phyloP scores from a whole-genome alignment of 2,113 vertebrate genomes.

The Hippocampus comes region DNA sequence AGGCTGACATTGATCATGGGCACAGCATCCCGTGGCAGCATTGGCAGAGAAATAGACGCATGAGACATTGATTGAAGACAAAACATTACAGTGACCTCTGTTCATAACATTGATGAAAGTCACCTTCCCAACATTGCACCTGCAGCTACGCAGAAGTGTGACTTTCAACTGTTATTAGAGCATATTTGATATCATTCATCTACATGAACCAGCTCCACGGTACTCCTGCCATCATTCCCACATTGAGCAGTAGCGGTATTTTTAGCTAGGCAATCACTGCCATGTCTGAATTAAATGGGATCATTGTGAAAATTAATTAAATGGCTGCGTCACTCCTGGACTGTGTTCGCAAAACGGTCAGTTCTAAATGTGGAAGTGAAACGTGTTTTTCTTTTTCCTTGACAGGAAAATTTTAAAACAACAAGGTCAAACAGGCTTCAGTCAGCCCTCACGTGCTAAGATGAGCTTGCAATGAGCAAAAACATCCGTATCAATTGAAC shows the following conservation, averaged over 20 bases:
- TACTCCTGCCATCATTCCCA: conserved; percentile 23
- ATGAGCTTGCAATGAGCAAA: neutral
- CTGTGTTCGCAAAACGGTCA: conserved; percentile 45
- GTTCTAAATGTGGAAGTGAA: conserved; percentile 53
- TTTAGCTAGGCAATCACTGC: conserved; percentile 51
- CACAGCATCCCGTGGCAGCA: neutral
- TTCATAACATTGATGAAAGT: conserved; percentile 19
- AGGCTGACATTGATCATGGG: conserved; percentile 30
- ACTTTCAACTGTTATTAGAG: neutral
- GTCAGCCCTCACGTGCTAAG: neutral
- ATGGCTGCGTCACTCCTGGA: conserved; percentile 46
- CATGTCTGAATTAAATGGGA: conserved; percentile 41
- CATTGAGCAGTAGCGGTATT: conserved; percentile 33
- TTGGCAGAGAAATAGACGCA: conserved; percentile 9
- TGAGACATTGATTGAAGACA: conserved; percentile 13
- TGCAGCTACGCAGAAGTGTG: neutral
- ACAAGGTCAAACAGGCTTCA: conserved; percentile 35
- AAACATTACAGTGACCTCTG: conserved; percentile 22
- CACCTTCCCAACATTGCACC: neutral
- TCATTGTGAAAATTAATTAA: conserved; percentile 49
- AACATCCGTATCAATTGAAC: no score
- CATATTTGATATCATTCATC: neutral
- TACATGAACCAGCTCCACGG: neutral
- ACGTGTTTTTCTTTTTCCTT: conserved; percentile 37
- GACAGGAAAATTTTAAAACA: conserved; percentile 14